phyloP scores from a whole-genome alignment of 2,888 invertebrate species.

The Cheilosia urbana region DNA sequence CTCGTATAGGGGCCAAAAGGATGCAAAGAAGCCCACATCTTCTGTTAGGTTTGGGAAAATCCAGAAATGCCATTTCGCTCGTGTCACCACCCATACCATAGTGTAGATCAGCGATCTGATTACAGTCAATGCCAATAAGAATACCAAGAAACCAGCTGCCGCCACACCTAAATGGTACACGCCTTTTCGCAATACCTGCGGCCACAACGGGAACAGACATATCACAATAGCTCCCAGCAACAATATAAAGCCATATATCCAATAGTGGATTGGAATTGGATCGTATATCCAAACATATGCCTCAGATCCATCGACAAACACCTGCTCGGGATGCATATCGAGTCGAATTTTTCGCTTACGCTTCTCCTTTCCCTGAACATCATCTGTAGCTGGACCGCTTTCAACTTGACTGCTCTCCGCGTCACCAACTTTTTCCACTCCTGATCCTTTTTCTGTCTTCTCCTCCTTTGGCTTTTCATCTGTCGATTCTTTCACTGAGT shows the following conservation, averaged over 20 bases:
- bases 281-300: constrained; percentile 99
- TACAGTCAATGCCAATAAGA: constrained; percentile 95
- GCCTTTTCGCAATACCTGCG: constrained; percentile 94
- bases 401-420: constrained; percentile 80
- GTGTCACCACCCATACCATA: constrained; percentile 93
- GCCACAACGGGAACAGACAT: constrained; percentile 99
- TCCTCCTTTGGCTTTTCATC: constrained; percentile 58
- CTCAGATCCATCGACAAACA: constrained; percentile 96
- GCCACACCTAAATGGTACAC: constrained; percentile 98
- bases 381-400: constrained; percentile 24
- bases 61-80: constrained; percentile 98
- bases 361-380: constrained; percentile 85
- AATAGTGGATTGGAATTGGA: constrained; percentile 96
- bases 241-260: constrained; percentile 94
- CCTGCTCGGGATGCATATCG: constrained; percentile 98
- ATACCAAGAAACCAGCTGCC: constrained; percentile 96
- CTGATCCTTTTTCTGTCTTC: constrained; percentile 52
- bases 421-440: constrained; percentile 78
- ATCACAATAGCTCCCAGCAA: constrained; percentile 97
- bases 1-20: constrained; percentile 98
- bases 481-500: constrained; percentile 35
- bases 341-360: constrained; percentile 96
- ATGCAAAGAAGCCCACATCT: constrained; percentile 99
- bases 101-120: constrained; percentile 96
- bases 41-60: constrained; percentile 99